phyloP scores from a whole-genome alignment of 1,140 invertebrate genomes.

The Drosophila neocordata region DNA sequence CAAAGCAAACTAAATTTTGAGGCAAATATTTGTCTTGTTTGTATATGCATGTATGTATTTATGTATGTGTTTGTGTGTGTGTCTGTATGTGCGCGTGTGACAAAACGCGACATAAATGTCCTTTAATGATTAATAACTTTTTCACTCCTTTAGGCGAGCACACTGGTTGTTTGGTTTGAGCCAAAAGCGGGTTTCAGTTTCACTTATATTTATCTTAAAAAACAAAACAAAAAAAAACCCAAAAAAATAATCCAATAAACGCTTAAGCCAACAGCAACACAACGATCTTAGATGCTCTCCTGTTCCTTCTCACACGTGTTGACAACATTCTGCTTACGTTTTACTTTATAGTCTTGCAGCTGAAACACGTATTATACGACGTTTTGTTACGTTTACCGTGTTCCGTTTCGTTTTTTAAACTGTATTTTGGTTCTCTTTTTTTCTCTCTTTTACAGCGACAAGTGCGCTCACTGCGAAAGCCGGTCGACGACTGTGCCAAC shows the following conservation, averaged over 20 bases:
- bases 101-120: conserved; percentile 72
- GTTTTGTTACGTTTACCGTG: conserved; percentile 16
- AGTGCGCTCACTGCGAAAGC: conserved; percentile 58
- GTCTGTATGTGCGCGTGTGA: conserved; percentile 41
- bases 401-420: background rate
- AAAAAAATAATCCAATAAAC: conserved; percentile 13
- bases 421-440: background rate
- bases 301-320: conserved; percentile 34
- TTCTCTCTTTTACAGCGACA: conserved; percentile 8
- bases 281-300: background rate
- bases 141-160: conserved; percentile 64
- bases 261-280: background rate
- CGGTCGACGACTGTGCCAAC: conserved; percentile 66
- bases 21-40: conserved; percentile 34
- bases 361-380: conserved; percentile 10
- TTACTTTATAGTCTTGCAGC: conserved; percentile 2
- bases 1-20: conserved; percentile 70
- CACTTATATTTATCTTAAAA: conserved; percentile 47
- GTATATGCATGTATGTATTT: background rate
- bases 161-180: conserved; percentile 13
- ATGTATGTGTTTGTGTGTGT: conserved; percentile 19
- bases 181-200: conserved; percentile 61
- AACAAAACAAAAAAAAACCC: conserved; percentile 29
- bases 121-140: conserved; percentile 77
- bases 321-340: conserved; percentile 41